phyloP scores from a whole-genome alignment of 2,888 invertebrate genomes.

The Lamellibrachia satsuma region DNA sequence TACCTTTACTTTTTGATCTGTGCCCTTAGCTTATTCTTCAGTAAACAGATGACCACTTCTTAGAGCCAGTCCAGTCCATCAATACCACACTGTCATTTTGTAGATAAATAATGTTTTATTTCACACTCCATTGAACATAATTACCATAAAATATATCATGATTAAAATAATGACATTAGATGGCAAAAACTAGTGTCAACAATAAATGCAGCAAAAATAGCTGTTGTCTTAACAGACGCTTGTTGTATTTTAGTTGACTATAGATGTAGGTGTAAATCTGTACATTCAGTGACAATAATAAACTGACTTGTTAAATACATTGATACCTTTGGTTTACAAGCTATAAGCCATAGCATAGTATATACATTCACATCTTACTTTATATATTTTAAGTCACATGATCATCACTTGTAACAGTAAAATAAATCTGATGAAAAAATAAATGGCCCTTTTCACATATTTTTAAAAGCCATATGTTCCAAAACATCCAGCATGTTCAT shows the following conservation, averaged over 20 bases:
- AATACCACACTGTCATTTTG: too few relatives aligned
- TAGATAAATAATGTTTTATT: too few relatives aligned
- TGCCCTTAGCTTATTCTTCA: too few relatives aligned
- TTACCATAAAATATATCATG: too few relatives aligned
- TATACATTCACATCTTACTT: neutral
- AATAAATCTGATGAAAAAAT: neutral
- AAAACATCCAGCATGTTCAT: neutral
- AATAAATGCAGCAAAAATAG: too few relatives aligned
- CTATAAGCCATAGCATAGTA: neutral
- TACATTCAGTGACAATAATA: neutral
- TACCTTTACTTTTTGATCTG: too few relatives aligned
- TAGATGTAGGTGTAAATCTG: neutral
- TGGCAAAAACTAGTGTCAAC: too few relatives aligned
- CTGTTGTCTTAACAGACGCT: neutral
- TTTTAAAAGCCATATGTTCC: neutral
- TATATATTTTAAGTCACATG: neutral
- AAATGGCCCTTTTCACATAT: neutral
- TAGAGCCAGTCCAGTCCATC: too few relatives aligned
- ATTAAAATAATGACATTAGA: too few relatives aligned
- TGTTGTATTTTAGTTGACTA: neutral
- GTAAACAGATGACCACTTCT: too few relatives aligned
- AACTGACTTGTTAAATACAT: too few relatives aligned
- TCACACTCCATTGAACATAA: too few relatives aligned
- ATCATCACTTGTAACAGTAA: neutral
- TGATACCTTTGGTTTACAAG: neutral